Base-by-base conservation (phyloP, 2,113 vertebrate genomes). In the Nycticorax nycticorax region DNA sequence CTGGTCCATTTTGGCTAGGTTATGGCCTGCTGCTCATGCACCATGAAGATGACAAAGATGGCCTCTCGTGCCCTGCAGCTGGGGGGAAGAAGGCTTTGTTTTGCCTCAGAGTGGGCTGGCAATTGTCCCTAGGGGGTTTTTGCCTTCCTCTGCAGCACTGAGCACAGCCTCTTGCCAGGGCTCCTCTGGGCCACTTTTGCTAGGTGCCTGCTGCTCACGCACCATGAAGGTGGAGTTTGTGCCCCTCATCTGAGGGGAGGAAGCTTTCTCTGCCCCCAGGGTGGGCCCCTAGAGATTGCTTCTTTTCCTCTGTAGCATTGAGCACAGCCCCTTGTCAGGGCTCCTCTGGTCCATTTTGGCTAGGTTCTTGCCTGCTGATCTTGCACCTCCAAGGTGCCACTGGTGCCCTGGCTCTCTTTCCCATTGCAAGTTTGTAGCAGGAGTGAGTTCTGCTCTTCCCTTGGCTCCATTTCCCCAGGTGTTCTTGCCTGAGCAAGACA, bases 391-490 rank as follows among this genome's bases (percentile, higher is more conserved):
- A 50, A 50, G n/a, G 28, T 2, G 9, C n/a, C 28, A 4, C 15
- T 39, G 5, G 0, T 22, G 15, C 24, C 56, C 32, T 60, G 45
- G 8, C 10, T 82, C 35, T 45, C 32, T 33, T 75, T 35, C 56
- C 39, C 7, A 18, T 30, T 43, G 37, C 33, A 53, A 52, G 18
- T 20, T 27, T 39, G n/a, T 7, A 64, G 20, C 4, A 9, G 52
- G 47, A 88, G 16, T 2, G 1, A 90, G 30, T 17, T 76, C 47
- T 63, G 11, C 33, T 52, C 47, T 76, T 88, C 26, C 33, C 30
- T 35, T 53, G 0, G 1, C 27, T 80, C 16, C 16, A 8, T 72
- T 66, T 72, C 47, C 8, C 1, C 1, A 37, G 19, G 7, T 7
- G 19, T 74, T 71, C 52, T 45, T 33, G 15, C 24, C 26, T 74